phyloP scores from a whole-genome alignment of 2,888 invertebrate species.

The Orthosia gothica region DNA sequence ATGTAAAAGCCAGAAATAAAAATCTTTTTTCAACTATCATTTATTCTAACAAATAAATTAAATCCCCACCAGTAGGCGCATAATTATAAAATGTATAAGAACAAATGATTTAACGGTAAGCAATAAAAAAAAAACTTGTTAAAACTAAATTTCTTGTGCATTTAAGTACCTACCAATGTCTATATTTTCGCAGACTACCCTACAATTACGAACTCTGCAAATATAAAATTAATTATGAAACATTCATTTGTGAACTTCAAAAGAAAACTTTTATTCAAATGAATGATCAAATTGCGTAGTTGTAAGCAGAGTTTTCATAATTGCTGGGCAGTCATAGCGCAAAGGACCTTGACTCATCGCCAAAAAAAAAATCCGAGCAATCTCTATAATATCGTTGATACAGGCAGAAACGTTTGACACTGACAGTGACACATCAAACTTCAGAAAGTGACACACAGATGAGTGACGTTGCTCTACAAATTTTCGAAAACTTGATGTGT shows the following conservation, averaged over 20 bases:
- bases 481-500: conserved; percentile 14
- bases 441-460: conserved; percentile 9
- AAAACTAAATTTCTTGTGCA: conserved; percentile 49
- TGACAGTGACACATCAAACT: conserved; percentile 10
- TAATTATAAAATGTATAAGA: conserved; percentile 50
- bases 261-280: conserved; percentile 38
- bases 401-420: conserved; percentile 9
- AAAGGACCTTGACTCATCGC: conserved; percentile 5
- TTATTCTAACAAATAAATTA: conserved; percentile 73
- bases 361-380: conserved; percentile 16
- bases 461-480: not conserved
- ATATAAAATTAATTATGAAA: conserved; percentile 27
- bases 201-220: conserved; percentile 15
- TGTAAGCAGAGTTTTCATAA: conserved; percentile 7
- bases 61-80: conserved; percentile 48
- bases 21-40: conserved; percentile 61
- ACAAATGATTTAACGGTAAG: conserved; percentile 40
- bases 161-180: conserved; percentile 47
- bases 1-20: conserved; percentile 35
- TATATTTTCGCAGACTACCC: conserved; percentile 20
- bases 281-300: conserved; percentile 20
- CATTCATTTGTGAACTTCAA: conserved; percentile 24
- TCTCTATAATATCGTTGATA: conserved; percentile 7
- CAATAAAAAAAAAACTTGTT: conserved; percentile 41
- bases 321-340: conserved; percentile 8